Percentiles rank a stretch among this genome's conserved stretches.
Evolutionary conservation across 1,140 invertebrate genomes (phyloP).

Genomic region (Drosophila lacertosa): DNA sequence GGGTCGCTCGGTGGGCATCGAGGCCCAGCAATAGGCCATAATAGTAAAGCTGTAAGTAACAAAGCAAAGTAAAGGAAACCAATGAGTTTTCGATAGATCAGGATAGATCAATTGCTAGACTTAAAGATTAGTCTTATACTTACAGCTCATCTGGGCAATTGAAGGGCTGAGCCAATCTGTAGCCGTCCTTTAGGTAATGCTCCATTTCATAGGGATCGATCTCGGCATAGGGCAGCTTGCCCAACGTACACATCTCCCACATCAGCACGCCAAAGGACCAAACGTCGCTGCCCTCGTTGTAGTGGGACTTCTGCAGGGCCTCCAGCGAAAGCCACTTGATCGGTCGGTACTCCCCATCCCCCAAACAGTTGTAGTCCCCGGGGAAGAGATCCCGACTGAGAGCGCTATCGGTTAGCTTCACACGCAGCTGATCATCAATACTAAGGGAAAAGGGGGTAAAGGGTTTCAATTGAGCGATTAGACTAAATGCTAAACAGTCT

Average conservation of each 20-base stretch:
- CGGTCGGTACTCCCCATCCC: constrained; percentile 97
- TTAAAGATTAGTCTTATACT: constrained; percentile 82
- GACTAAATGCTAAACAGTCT: background rate
- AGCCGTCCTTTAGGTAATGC: constrained; percentile 95
- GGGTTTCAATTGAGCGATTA: constrained; percentile 10
- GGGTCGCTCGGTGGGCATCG: constrained; percentile 93
- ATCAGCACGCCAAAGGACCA: constrained; percentile 97
- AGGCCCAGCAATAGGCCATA: constrained; percentile 97
- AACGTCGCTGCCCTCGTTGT: constrained; percentile 94
- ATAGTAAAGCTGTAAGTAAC: constrained; percentile 91
- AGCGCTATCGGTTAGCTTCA: constrained; percentile 97
- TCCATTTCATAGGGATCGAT: constrained; percentile 93
- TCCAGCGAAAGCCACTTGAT: constrained; percentile 98
- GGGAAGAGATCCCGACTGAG: constrained; percentile 96
- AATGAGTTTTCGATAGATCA: background rate
- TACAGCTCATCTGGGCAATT: constrained; percentile 98
- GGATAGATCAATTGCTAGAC: no score
- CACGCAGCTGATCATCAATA: constrained; percentile 93
- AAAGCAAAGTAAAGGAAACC: background rate
- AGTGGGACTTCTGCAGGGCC: constrained; percentile 92
- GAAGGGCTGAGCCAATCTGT: constrained; percentile 95
- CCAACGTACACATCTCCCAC: constrained; percentile 97
- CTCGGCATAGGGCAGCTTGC: constrained; percentile 93
- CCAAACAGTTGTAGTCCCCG: constrained; percentile 96
- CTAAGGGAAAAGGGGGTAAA: constrained; percentile 24